Evolutionary conservation across 2,888 invertebrate species (phyloP).

Genomic region (Meiosimyza decipiens): DNA sequence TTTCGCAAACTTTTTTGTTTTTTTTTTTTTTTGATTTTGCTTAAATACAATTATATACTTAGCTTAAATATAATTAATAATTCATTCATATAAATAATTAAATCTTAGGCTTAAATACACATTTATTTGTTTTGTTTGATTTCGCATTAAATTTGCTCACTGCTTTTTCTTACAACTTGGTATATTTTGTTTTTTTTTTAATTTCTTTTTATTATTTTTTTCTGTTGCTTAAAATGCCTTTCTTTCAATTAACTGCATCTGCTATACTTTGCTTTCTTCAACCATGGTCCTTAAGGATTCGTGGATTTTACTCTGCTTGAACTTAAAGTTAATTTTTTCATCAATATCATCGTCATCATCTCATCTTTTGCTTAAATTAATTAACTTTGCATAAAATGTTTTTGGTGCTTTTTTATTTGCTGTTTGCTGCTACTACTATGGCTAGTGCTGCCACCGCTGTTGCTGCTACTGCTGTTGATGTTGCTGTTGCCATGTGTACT

Average conservation of each 20-base stretch:
- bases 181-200: conserved; percentile 25
- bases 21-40: too few species aligned
- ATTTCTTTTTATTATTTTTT: conserved; percentile 28
- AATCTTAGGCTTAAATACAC: conserved; percentile 27
- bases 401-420: conserved; percentile 40
- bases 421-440: conserved; percentile 23
- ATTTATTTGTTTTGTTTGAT: conserved; percentile 27
- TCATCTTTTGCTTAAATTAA: conserved; percentile 31
- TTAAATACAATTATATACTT: neutral
- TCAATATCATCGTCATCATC: conserved; percentile 17
- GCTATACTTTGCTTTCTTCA: conserved; percentile 34
- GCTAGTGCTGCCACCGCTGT: neutral
- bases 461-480: neutral
- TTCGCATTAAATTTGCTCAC: conserved; percentile 14
- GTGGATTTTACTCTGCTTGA: conserved; percentile 20
- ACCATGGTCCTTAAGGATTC: conserved; percentile 46
- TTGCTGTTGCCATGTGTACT: neutral
- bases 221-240: conserved; percentile 22
- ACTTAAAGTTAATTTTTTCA: conserved; percentile 18
- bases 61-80: conserved; percentile 6
- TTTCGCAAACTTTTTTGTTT: too few species aligned
- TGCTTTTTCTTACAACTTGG: conserved; percentile 13
- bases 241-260: conserved; percentile 40
- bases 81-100: conserved; percentile 17
- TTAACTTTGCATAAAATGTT: conserved; percentile 35